These are phyloP conservation scores for Pogona vitticeps DNA, from an alignment of 2,113 vertebrate species.

Conservation along the genomic window DNA sequence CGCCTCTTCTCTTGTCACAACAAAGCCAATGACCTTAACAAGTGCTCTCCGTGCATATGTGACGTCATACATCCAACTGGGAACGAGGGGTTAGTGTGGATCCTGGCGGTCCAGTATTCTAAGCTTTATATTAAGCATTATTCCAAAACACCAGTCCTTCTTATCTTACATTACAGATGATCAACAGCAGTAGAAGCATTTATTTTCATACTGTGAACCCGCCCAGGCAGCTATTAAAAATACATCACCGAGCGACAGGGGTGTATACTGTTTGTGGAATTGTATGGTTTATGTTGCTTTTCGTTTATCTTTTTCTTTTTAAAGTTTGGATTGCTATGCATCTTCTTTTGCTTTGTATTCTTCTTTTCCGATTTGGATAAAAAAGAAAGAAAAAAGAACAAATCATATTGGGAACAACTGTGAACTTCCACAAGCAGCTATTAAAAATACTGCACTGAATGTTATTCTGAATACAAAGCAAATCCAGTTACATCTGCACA, in stretches of 20 bases:
- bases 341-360: no score
- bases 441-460: background rate
- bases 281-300: no score
- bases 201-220: background rate
- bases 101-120: background rate
- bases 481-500: conserved; percentile 28
- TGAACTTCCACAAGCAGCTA: background rate
- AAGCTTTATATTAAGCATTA: background rate
- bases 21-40: background rate
- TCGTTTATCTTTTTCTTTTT: no score
- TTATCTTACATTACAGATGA: background rate
- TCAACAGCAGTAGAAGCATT: background rate
- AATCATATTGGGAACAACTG: background rate
- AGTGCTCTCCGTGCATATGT: no score
- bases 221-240: background rate
- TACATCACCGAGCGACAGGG: background rate
- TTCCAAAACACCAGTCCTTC: background rate
- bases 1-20: background rate
- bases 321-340: no score
- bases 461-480: background rate
- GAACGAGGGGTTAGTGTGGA: background rate
- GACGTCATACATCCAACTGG: background rate
- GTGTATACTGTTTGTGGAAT: no score
- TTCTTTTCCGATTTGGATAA: no score
- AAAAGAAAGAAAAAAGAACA: no score